Conservation (phyloP, 23 tunicate genomes). For the Halocynthia roretzi region DNA sequence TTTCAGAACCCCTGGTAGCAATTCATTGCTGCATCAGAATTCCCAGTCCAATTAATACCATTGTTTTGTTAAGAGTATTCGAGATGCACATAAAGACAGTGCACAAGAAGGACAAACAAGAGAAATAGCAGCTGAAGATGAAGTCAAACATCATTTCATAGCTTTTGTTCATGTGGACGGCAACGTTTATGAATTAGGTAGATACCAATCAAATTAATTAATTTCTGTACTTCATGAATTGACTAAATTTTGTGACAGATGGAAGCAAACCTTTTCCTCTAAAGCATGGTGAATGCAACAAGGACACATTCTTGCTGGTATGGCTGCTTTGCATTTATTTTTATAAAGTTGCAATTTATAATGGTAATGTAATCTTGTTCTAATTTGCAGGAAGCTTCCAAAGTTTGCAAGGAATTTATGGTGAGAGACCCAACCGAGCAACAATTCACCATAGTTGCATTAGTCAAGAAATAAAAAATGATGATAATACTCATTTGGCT, state of each 20-base stretch:
- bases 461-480: not conserved
- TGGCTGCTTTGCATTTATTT: too few species aligned
- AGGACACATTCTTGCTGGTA: constrained; percentile 28
- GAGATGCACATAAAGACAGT: constrained; percentile 36
- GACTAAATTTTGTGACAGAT: constrained; percentile 10
- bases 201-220: not conserved
- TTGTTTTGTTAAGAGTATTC: constrained; percentile 1
- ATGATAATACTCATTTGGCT: too few species aligned
- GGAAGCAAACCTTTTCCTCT: constrained; percentile 89
- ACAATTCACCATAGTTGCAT: constrained; percentile 70
- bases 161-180: constrained; percentile 84
- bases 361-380: not conserved
- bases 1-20: too few species aligned
- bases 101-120: constrained; percentile 74
- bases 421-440: constrained; percentile 60
- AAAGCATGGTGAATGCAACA: constrained; percentile 61
- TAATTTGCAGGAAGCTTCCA: constrained; percentile 80
- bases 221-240: not conserved
- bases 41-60: too few species aligned
- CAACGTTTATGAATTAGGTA: constrained; percentile 63
- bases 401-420: constrained; percentile 85
- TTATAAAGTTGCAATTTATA: too few species aligned
- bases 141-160: constrained; percentile 89
- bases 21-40: too few species aligned
- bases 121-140: constrained; percentile 55